Evolutionary conservation across 2,888 invertebrate genomes (phyloP), one percentile per base, ranked within the genome.

Genomic region (Yponomeuta plumbellus): DNA sequence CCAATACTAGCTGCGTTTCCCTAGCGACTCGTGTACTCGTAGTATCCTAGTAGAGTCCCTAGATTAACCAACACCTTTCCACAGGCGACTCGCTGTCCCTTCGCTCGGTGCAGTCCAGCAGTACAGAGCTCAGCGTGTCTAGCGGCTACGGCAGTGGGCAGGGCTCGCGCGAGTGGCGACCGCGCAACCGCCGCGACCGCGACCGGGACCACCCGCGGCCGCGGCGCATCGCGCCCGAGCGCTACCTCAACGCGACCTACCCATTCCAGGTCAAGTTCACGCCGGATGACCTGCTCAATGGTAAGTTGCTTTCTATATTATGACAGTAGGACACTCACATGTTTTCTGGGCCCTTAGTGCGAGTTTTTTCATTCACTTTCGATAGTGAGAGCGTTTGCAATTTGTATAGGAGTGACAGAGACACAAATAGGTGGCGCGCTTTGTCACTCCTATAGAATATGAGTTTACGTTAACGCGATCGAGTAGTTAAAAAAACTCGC

Each of bases 181-280:
- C 61, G 61, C 61, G 82, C 64, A 78, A 79, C 70, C 77, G 82
- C 71, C 77, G 78, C 69, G 75, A 76, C 61, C 77, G 81, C 64
- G 69, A 73, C 68, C 80, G 80, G 22, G 69, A 68, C 52, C 69
- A 64, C 11, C 61, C 64, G 63, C 69, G 70, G 13, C 61, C 71
- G 72, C 79, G 85, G 39, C 83, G 88, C 67, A 74, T 81, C 67
- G 83, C 93, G n/a, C 93, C 94, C 61, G 95, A 96, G 81, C 90
- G 94, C 64, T 95, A 94, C 85, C 91, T 94, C 72, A 93, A 94
- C 64, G 92, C 93, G 71, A 88, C 94, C 0, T 94, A 94, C 78
- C 92, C 94, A 65, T 91, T 95, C 75, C 93, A 94, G 80, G 92
- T 94, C 68, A 93, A 93, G 75, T 90, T 91, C 69, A 91, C 92